Base-by-base conservation (phyloP, 35 echinoderm and acorn worm genomes). In the Diadema setosum region DNA sequence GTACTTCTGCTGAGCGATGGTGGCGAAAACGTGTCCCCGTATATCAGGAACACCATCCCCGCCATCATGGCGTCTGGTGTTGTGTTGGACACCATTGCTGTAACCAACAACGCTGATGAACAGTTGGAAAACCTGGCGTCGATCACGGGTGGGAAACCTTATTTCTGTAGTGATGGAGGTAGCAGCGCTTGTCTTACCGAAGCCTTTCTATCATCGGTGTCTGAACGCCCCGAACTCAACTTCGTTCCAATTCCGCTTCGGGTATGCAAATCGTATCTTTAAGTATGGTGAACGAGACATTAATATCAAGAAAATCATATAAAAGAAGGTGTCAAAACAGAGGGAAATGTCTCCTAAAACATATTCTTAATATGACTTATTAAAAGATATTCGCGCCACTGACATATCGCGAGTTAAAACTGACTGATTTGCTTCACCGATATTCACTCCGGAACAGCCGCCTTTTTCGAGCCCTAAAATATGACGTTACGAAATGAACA, bases 1-100 rank as follows among this genome's bases (percentile, higher is more conserved):
- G 27, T 85, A 9, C 50, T 85, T 36, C 37, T 85, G n/a, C 50
- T 85, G 18, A 85, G 82, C 40, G 82, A 85, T 35, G 82, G 82
- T 15, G 18, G 64, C 37, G 58, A 85, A 30, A 85, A 85, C 35
- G 31, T 7, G 9, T 25, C 8, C 12, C 82, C 82, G 64, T 57
- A 61, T n/a, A 85, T 85, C 18, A 1, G n/a, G 21, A 36, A 59
- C 17, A 20, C 64, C 0, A 3, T 39, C 4, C 27, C 34, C 36
- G 50, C 58, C 17, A 20, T 85, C 14, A 85, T 17, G 3, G 17
- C 36, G 6, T 21, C 82, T 65, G 82, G 82, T 21, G 35, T 85
- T 18, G 45, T 60, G 5, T 40, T 85, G 7, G 82, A 85, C 44
- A 85, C 82, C 9, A 36, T 85, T 17, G 82, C 82, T 21, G 37